These are phyloP conservation scores for Drosophila rufa DNA, from an alignment of 1,140 invertebrate species.

Conservation along the genomic window DNA sequence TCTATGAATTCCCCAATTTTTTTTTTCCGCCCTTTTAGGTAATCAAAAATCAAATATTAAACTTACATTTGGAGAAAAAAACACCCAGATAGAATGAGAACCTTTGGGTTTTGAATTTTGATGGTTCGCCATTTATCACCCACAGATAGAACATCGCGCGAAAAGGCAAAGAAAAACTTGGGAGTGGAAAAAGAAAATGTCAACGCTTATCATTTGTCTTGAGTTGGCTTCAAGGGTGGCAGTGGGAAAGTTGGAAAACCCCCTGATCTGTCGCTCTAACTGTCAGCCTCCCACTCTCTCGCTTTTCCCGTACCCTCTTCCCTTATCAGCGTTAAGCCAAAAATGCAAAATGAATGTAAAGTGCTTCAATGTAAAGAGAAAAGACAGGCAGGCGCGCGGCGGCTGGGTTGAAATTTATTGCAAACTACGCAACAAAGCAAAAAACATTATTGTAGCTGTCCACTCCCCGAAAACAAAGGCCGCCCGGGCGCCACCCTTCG, in stretches of 20 bases:
- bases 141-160: background rate
- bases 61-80: slow-evolving; percentile 32
- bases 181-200: slow-evolving; percentile 37
- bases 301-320: background rate
- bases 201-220: slow-evolving; percentile 69
- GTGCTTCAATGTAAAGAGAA: slow-evolving; percentile 20
- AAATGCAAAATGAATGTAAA: slow-evolving; percentile 80
- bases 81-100: background rate
- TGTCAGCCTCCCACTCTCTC: slow-evolving; percentile 27
- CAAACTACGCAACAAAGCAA: slow-evolving; percentile 59
- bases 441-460: slow-evolving; percentile 51
- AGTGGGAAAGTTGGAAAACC: slow-evolving; percentile 18
- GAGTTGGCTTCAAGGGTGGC: slow-evolving; percentile 21
- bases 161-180: background rate
- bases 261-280: slow-evolving; percentile 38
- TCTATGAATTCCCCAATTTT: too few relatives aligned
- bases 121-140: slow-evolving; percentile 67
- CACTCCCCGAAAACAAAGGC: slow-evolving; percentile 4
- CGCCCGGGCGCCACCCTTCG: background rate
- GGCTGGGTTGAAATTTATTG: slow-evolving; percentile 68
- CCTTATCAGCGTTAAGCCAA: slow-evolving; percentile 51
- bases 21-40: slow-evolving; percentile 19
- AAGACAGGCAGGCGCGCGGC: background rate
- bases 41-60: slow-evolving; percentile 50
- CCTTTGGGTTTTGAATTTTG: slow-evolving; percentile 45